Conservation (phyloP, 35 echinoderm and acorn worm genomes). For the Stichopus chloronotus region DNA sequence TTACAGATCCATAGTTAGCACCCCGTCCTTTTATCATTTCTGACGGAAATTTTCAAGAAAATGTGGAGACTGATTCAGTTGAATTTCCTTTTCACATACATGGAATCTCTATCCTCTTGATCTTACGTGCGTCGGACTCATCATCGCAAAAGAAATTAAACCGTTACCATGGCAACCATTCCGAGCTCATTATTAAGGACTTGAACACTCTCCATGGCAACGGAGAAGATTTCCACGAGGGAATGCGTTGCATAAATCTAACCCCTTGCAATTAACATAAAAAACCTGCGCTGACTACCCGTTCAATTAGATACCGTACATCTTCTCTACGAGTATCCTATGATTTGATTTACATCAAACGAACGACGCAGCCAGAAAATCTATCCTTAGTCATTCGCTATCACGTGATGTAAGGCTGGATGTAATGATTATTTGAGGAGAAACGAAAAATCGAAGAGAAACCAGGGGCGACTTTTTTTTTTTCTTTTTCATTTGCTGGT, state of each 20-base stretch:
- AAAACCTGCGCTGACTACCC: not conserved
- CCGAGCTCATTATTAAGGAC: not conserved
- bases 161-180: not conserved
- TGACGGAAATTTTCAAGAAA: too few relatives aligned
- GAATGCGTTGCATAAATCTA: not conserved
- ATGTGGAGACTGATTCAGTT: too few relatives aligned
- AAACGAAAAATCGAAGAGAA: not conserved
- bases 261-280: not conserved
- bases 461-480: not conserved
- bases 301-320: not conserved
- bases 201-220: not conserved
- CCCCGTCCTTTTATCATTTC: too few relatives aligned
- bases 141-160: conserved; percentile 1
- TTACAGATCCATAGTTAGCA: too few relatives aligned
- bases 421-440: not conserved
- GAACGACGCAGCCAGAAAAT: not conserved
- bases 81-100: too few relatives aligned
- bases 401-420: not conserved
- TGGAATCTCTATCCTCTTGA: not conserved
- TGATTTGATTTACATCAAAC: not conserved
- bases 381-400: not conserved
- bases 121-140: conserved; percentile 1
- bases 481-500: too few relatives aligned
- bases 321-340: not conserved
- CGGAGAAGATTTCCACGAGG: not conserved